These are phyloP conservation scores for Panulirus ornatus DNA, from an alignment of 1,140 invertebrate species.

Conservation along the genomic window DNA sequence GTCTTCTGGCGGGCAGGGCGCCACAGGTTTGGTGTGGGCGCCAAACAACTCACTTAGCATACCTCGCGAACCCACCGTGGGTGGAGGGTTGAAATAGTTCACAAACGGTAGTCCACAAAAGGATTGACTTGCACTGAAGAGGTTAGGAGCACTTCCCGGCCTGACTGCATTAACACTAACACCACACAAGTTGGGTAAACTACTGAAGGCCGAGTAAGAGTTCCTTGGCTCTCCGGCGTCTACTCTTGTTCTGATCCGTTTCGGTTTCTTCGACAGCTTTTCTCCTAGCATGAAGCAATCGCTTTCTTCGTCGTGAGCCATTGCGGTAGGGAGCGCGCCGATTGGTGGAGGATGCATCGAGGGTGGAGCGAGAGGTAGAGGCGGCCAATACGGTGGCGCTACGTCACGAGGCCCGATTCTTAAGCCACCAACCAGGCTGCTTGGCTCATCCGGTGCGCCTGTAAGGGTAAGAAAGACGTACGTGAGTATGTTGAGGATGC, in stretches of 20 bases:
- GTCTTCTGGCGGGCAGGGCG: conserved; percentile 69
- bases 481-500: conserved; percentile 69
- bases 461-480: conserved; percentile 74
- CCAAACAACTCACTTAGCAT: conserved; percentile 75
- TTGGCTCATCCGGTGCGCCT: conserved; percentile 74
- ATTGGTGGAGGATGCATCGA: conserved; percentile 73
- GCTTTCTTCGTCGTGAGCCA: conserved; percentile 91
- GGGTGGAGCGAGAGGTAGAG: conserved; percentile 74
- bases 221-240: conserved; percentile 95
- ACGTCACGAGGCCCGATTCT: conserved; percentile 75
- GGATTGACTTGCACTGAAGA: conserved; percentile 73
- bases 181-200: conserved; percentile 75
- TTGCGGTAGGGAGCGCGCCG: conserved; percentile 86
- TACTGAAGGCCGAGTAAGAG: conserved; percentile 84
- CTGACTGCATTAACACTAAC: conserved; percentile 74
- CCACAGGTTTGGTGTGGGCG: conserved; percentile 71
- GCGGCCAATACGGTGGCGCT: conserved; percentile 74
- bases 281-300: conserved; percentile 76
- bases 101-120: conserved; percentile 75
- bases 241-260: conserved; percentile 92
- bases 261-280: conserved; percentile 76
- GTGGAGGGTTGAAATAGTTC: conserved; percentile 74
- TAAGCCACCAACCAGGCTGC: conserved; percentile 74
- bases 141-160: conserved; percentile 72
- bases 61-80: conserved; percentile 70